A percentile compares a stretch with the other conserved stretches of the same genome.
Evolutionary conservation across 2,113 vertebrate species (phyloP).

Genomic region (Gallinago undulata): DNA sequence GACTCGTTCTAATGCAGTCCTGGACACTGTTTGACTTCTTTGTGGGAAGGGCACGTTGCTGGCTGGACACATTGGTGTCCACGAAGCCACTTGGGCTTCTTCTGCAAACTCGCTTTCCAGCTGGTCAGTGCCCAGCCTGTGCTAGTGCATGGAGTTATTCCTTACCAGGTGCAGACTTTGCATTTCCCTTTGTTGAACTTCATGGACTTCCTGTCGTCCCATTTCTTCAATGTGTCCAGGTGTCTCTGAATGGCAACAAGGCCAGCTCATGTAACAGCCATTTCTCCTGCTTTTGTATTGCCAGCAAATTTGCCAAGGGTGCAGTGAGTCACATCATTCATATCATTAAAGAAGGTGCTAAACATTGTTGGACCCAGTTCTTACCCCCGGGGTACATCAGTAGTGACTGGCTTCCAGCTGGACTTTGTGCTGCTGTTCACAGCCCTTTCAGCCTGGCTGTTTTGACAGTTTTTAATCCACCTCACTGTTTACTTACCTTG

Average conservation of each 20-base stretch:
- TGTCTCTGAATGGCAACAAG: not conserved
- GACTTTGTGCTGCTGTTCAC: not conserved
- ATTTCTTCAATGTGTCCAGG: not conserved
- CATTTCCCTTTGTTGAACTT: not conserved
- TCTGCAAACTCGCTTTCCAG: not conserved
- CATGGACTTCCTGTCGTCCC: not conserved
- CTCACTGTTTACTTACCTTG: not conserved
- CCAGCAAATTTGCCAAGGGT: not conserved
- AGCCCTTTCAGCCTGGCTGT: not conserved
- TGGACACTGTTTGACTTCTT: not conserved
- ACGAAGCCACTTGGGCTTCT: fast-evolving
- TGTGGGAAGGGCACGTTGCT: not conserved
- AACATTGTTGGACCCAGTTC: not conserved
- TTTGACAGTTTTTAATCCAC: not conserved
- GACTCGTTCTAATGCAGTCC: not conserved
- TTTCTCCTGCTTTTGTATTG: not conserved
- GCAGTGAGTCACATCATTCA: not conserved
- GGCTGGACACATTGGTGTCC: not conserved
- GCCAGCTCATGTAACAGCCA: not conserved
- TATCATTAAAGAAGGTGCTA: not conserved
- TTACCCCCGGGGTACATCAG: not conserved
- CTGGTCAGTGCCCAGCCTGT: fast-evolving
- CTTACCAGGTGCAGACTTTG: not conserved
- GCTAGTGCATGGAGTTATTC: not conserved
- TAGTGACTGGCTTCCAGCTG: not conserved